Evolutionary conservation across 1,140 invertebrate species (phyloP).

Genomic region (Drosophila bifasciata): DNA sequence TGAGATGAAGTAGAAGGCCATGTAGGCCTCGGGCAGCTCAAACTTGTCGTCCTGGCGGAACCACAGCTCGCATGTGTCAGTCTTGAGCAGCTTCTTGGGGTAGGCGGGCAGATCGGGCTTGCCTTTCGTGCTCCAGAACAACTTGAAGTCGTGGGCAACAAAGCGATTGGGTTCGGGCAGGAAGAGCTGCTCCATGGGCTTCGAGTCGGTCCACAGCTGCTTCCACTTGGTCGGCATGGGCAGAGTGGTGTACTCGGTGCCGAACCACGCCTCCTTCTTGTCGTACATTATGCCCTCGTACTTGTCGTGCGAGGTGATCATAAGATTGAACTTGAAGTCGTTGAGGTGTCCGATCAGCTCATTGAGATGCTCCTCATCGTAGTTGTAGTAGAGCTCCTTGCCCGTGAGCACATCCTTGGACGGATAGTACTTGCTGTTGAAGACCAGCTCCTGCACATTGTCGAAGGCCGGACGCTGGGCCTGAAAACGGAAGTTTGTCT

Average conservation of each 20-base stretch:
- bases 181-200: constrained; percentile 86
- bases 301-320: constrained; percentile 87
- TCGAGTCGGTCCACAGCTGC: constrained; percentile 86
- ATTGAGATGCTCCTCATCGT: constrained; percentile 88
- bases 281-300: constrained; percentile 86
- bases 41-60: constrained; percentile 94
- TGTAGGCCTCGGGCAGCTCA: constrained; percentile 91
- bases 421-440: constrained; percentile 92
- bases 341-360: constrained; percentile 88
- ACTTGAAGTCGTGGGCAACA: constrained; percentile 91
- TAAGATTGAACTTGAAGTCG: constrained; percentile 90
- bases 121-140: constrained; percentile 85
- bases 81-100: constrained; percentile 88
- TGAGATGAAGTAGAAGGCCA: constrained; percentile 90
- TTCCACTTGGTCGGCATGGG: constrained; percentile 87
- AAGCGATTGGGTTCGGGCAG: constrained; percentile 93
- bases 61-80: constrained; percentile 90
- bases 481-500: constrained; percentile 89
- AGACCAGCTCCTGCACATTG: constrained; percentile 91
- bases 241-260: constrained; percentile 77
- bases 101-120: constrained; percentile 83
- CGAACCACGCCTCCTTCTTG: constrained; percentile 87
- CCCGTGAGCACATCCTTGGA: constrained; percentile 92
- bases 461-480: constrained; percentile 89
- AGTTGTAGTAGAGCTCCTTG: constrained; percentile 90